Evolutionary conservation across 2,888 invertebrate species (phyloP), one percentile per base, ranked within the genome.

Genomic region (Nemapogon koenigi): DNA sequence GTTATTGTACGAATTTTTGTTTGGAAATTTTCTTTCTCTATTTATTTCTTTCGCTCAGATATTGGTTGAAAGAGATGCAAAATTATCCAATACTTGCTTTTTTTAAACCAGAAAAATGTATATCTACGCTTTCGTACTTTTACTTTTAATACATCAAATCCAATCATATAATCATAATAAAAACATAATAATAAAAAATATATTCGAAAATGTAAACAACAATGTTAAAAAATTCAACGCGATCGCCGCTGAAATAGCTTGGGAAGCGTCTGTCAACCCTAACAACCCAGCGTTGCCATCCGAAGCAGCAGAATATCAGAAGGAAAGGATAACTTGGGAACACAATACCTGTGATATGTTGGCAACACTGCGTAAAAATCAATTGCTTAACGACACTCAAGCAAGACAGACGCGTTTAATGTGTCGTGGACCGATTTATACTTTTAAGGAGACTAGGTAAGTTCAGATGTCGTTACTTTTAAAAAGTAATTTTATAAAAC

Each of bases 361-460:
- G 44, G 51, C 49, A 40, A 43, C 44, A 42, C 43, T 72, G 30
- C 48, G 48, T 26, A 47, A 49, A 2, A 44, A 38, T 39, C 50
- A 60, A 38, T 51, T 56, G 43, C 41, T 75, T 17, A 69, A 69
- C 35, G 46, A 35, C 14, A 63, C 59, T 15, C 79, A 83, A 44
- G 53, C 52, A 32, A 66, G 86, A 42, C 83, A 83, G 68, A 56
- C 81, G 36, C 81, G 81, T 60, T 58, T 87, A 8, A 48, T 88
- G 28, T 89, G 88, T 49, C 68, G 84, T 47, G 87, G 87, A 28
- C 84, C 86, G 0, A 79, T 67, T 38, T 86, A 76, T 51, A 80
- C 76, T 3, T 62, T 67, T 30, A 54, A 72, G 33, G 81, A 85
- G 53, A 73, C 81, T 6, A 73, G 79, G 86, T 86, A 59, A 49